Evolutionary conservation across 2,113 vertebrate genomes (phyloP), one percentile per base, ranked within the genome.

Genomic region (Ia io): DNA sequence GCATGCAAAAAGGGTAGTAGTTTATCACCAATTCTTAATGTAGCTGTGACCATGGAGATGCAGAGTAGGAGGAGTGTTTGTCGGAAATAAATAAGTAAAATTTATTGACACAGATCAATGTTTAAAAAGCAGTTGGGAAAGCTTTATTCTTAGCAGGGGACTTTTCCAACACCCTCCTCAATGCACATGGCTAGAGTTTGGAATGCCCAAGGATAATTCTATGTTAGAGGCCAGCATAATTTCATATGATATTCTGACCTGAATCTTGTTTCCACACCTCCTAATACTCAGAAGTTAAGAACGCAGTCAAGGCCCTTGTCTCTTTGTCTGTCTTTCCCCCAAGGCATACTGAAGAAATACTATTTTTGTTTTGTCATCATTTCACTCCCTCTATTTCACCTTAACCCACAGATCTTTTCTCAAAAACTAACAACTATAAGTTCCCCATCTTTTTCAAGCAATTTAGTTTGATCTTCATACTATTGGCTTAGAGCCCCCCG

Each of bases 391-490:
- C 82, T 30, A 49, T 84, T 91, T 91, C 47, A 69, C 65, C 63
- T 88, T 88, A 44, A 40, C 63, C 35, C 40, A 88, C 28, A 61
- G 23, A 44, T 88, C 23, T 76, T 95, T 91, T 88, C 71, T 88
- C 18, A 88, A 71, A 91, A 84, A 67, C 61, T 44, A 69, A 69
- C n/a, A 84, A 23, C 23, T 40, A 37, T 69, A 47, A 85, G 49
- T 80, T 91, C 22, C 17, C 44, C 30, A 84, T 32, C 10, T 61
- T 91, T 88, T 76, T 61, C 17, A 88, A 88, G 47, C 22, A 93
- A 79, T 84, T 88, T 88, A 95, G 71, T 61, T 88, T 88, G 40
- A 84, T 80, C 65, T 70, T 79, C 40, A 84, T 74, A 51, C 30
- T 78, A 69, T 32, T 80, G 16, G 13, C 63, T 88, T 93, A 80